Evolutionary conservation across 2,888 invertebrate genomes (phyloP).

Genomic region (Noctua fimbriata): DNA sequence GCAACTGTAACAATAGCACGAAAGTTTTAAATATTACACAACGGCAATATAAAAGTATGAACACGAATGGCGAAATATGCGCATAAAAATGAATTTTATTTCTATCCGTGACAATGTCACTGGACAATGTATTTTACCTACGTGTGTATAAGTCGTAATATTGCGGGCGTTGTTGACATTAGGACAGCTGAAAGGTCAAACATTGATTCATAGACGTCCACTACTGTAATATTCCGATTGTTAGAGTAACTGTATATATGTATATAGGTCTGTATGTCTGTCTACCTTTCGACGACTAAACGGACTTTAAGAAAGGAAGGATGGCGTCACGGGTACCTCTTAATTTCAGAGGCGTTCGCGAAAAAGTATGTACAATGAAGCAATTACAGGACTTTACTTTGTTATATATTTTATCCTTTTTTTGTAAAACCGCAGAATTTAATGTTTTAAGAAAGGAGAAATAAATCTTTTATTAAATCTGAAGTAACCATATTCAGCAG

Average conservation of each 20-base stretch:
- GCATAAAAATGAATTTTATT: conserved; percentile 23
- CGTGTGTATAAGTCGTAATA: conserved; percentile 1
- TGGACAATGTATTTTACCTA: neutral
- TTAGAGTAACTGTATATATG: neutral
- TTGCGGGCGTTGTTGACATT: conserved; percentile 1
- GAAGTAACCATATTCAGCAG: neutral
- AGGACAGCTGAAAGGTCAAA: conserved; percentile 3
- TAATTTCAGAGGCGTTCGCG: neutral
- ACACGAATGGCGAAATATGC: conserved; percentile 28
- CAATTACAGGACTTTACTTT: neutral
- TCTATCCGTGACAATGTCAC: neutral
- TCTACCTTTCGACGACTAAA: neutral
- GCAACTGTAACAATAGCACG: conserved; percentile 5
- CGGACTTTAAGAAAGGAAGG: neutral
- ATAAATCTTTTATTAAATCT: neutral
- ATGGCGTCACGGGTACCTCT: neutral
- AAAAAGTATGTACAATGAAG: neutral
- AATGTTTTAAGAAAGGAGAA: neutral
- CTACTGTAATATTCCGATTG: neutral
- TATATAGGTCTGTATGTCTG: neutral
- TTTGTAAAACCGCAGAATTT: neutral
- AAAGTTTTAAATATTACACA: conserved; percentile 27
- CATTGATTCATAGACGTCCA: neutral
- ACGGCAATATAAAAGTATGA: neutral
- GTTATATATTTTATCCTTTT: neutral